A percentile compares a stretch with the other conserved stretches of the same genome.
Evolutionary conservation across 2,888 invertebrate species (phyloP).

Genomic region (Tromatobia lineatoria): DNA sequence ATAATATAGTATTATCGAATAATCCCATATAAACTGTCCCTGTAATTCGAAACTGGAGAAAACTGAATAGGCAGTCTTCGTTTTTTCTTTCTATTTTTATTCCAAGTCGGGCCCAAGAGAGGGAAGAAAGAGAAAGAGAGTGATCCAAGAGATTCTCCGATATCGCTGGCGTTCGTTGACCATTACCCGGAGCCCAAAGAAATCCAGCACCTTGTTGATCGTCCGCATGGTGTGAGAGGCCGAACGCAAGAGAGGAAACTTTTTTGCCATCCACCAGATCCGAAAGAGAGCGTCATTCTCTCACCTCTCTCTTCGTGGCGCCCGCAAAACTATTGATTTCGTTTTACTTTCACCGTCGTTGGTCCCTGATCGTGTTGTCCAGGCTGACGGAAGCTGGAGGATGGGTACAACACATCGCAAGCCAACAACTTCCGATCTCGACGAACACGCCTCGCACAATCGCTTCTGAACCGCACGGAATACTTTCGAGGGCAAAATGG

Average conservation of each 20-base stretch:
- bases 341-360: conserved; percentile 64
- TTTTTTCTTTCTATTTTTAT: not conserved
- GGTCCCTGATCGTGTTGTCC: conserved; percentile 26
- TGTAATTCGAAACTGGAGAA: conserved; percentile 9
- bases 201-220: conserved; percentile 24
- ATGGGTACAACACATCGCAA: conserved; percentile 2
- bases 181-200: conserved; percentile 7
- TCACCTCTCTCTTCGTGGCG: conserved; percentile 41
- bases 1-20: no score
- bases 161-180: conserved; percentile 29
- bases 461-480: not conserved
- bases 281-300: conserved; percentile 33
- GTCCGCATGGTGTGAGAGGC: not conserved
- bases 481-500: not conserved
- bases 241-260: conserved; percentile 7
- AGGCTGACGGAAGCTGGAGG: conserved; percentile 14
- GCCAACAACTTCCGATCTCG: conserved; percentile 43
- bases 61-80: not conserved
- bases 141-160: conserved; percentile 24
- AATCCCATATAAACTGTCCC: not conserved
- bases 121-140: conserved; percentile 37
- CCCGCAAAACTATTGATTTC: conserved; percentile 59
- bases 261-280: conserved; percentile 21
- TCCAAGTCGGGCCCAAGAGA: not conserved
- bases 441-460: not conserved